Base-by-base conservation (phyloP, 2,888 invertebrate genomes). In the Metacarcinus magister region DNA sequence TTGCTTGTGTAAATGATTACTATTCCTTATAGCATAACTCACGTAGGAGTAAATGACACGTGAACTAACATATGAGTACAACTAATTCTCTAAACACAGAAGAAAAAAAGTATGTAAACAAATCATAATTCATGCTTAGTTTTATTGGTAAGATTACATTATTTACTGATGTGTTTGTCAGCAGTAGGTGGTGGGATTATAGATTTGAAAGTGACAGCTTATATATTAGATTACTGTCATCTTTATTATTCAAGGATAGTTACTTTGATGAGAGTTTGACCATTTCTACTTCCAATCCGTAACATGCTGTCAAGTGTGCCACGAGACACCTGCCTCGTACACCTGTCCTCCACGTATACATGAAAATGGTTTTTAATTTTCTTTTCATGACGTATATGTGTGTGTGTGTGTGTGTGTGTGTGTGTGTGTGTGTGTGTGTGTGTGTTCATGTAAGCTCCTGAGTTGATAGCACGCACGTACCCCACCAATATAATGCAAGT, bases 371-470 rank as follows among this genome's bases (percentile, higher is more conserved):
- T 75, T n/a, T 23, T 28, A 28, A 75, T 75, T 75, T 60, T 75
- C n/a, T 75, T 75, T 60, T 75, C n/a, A 28, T 75, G 75, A 75
- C 75, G 87, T 87, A 39, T 87, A 0, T 90, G 2, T n/a, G 16
- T 32, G 13, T 43, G 23, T 90, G 23, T 39, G 44, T 44, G 10
- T 23, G 28, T 91, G 4, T 46, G 23, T 91, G 44, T 91, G 28
- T 91, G 28, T 91, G 44, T 91, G 46, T 46, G 28, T 91, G 46
- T 91, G 44, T 91, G 44, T 91, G 46, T 90, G 39, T 90, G 8
- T 39, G 8, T 43, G 46, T 90, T 19, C 43, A n/a, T 43, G 46
- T 43, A 16, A 43, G 28, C 23, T 7, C 23, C 7, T 90, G 46
- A 19, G 8, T 23, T 23, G 5, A n/a, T n/a, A 32, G 89, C n/a